phyloP scores from a whole-genome alignment of 2,797 vertebrate species.

The Pyrocephalus nanus region DNA sequence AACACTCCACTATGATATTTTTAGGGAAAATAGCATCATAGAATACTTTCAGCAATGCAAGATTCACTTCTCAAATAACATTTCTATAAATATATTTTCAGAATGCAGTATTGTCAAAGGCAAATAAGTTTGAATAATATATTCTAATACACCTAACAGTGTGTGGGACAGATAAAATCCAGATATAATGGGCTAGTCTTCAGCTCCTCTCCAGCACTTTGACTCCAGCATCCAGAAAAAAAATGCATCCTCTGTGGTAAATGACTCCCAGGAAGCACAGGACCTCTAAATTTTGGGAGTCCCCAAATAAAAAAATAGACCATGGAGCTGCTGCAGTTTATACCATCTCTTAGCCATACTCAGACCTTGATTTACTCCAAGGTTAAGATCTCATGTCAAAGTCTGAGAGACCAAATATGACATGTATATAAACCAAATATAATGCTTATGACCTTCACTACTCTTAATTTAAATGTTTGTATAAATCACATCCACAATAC shows the following conservation, averaged over 20 bases:
- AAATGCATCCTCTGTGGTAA: not conserved
- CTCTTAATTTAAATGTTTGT: not conserved
- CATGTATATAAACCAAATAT: not conserved
- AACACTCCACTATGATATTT: constrained; percentile 37
- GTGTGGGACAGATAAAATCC: not conserved
- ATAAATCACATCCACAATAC: not conserved
- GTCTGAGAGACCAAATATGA: not conserved
- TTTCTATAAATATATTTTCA: constrained; percentile 50
- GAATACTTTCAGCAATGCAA: constrained; percentile 42
- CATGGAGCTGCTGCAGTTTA: not conserved
- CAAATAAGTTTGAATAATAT: constrained; percentile 18
- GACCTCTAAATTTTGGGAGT: not conserved
- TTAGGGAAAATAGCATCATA: constrained; percentile 39
- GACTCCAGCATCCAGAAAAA: not conserved
- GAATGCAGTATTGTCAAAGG: constrained; percentile 6
- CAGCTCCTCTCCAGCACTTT: not conserved
- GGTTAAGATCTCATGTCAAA: not conserved
- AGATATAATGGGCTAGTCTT: not conserved
- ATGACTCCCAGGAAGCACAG: not conserved
- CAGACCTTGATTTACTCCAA: not conserved
- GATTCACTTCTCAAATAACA: constrained; percentile 48
- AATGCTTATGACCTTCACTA: not conserved
- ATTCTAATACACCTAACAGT: not conserved
- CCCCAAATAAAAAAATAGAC: not conserved
- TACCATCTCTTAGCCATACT: not conserved